These are phyloP conservation scores for Babylonia areolata DNA, from an alignment of 1,140 invertebrate species.

Conservation along the genomic window DNA sequence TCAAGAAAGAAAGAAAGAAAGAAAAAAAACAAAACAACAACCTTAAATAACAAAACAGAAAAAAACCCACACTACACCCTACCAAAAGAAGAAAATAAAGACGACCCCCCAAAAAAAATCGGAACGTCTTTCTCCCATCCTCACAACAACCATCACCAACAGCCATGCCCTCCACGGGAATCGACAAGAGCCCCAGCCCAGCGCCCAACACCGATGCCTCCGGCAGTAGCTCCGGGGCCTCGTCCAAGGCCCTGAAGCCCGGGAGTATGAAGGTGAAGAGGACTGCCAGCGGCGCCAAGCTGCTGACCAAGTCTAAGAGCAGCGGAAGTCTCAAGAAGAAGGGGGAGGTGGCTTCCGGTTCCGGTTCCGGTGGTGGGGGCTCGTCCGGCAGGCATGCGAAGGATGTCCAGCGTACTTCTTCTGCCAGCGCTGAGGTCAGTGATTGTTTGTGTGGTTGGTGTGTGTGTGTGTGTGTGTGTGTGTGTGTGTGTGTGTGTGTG, in stretches of 20 bases:
- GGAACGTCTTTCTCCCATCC: too few species aligned
- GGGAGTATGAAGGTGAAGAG: slow-evolving; percentile 24
- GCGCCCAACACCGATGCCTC: not conserved
- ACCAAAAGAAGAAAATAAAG: too few species aligned
- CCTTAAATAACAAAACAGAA: too few species aligned
- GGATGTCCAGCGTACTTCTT: not conserved
- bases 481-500: not conserved
- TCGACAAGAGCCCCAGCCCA: not conserved
- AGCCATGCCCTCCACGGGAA: not conserved
- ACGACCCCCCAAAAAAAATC: too few species aligned
- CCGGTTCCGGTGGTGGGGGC: not conserved
- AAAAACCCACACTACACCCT: too few species aligned
- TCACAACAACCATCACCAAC: too few species aligned
- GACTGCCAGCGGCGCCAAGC: not conserved
- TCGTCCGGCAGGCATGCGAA: not conserved
- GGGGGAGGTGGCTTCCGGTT: not conserved
- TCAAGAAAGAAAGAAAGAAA: too few species aligned
- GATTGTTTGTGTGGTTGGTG: not conserved
- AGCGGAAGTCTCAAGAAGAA: slow-evolving; percentile 20
- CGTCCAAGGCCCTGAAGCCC: not conserved
- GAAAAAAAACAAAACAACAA: too few species aligned
- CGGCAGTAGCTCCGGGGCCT: not conserved
- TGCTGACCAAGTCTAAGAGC: slow-evolving; percentile 22
- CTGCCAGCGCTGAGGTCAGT: not conserved
- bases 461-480: not conserved